Conservation (phyloP, 2,888 invertebrate species). For the Caenorhabditis parvicauda region DNA sequence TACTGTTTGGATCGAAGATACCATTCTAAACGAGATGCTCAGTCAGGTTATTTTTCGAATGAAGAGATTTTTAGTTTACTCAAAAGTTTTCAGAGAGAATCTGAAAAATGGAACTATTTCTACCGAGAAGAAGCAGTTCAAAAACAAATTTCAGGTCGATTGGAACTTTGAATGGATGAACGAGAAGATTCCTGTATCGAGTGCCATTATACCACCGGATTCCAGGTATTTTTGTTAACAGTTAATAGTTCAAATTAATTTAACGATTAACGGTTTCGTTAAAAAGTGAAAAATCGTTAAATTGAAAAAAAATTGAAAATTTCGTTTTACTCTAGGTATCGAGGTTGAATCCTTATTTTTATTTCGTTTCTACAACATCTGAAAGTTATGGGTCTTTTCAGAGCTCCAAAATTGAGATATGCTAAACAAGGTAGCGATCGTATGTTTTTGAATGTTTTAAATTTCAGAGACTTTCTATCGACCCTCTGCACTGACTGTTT, state of each 20-base stretch:
- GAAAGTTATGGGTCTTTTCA: too few species aligned
- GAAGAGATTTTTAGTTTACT: not conserved
- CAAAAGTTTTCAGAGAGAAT: not conserved
- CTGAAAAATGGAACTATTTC: not conserved
- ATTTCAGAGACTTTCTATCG: slow-evolving; percentile 48
- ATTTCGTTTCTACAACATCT: too few species aligned
- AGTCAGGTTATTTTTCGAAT: slow-evolving; percentile 33
- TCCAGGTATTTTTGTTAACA: slow-evolving; percentile 13
- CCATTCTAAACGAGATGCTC: slow-evolving; percentile 54
- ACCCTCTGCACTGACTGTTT: slow-evolving; percentile 57
- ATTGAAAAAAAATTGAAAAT: too few species aligned
- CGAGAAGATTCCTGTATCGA: slow-evolving; percentile 54
- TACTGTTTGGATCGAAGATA: slow-evolving; percentile 56
- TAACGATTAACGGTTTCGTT: too few species aligned
- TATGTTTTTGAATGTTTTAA: too few species aligned
- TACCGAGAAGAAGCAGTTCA: not conserved
- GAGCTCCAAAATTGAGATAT: too few species aligned
- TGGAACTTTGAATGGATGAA: slow-evolving; percentile 62
- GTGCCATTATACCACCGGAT: slow-evolving; percentile 50
- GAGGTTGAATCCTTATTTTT: too few species aligned
- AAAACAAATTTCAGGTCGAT: slow-evolving; percentile 20
- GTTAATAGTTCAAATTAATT: not conserved
- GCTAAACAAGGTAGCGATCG: too few species aligned
- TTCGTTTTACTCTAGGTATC: too few species aligned
- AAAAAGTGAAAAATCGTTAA: too few species aligned